Base-by-base conservation (phyloP, 2,888 invertebrate species). In the Atethmia centrago region DNA sequence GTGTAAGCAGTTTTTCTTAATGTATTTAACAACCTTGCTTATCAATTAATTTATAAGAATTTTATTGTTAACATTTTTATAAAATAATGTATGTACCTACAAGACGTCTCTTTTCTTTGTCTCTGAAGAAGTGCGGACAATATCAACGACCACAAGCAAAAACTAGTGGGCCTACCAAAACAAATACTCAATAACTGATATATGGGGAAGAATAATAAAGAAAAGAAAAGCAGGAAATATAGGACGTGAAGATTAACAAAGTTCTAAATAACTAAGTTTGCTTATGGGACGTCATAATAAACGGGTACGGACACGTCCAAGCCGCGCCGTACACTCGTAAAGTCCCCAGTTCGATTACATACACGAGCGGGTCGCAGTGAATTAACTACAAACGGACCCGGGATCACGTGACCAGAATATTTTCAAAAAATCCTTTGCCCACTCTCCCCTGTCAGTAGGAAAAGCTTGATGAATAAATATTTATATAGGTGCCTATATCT, bases 281-380 rank as follows among this genome's bases (percentile, higher is more conserved):
- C 80, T 87, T 86, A 87, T 84, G 79, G 79, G 85, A 85, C 82
- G 87, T 91, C 89, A 91, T 90, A 90, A 89, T 89, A 91, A 90
- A 89, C 86, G 88, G 85, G 85, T 79, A 86, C 83, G 86, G 89
- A 90, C 91, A 90, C 88, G 89, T 89, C 85, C 88, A 86, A 88
- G 88, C 87, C 82, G 85, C 88, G 87, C 89, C 87, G 88, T 88
- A 88, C 87, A 89, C 91, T 93, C 92, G 90, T 92, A 91, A 92
- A 92, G 91, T 90, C 90, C 88, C 87, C 88, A 88, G 92, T 92
- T 93, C 93, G 92, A 93, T 93, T 92, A 92, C 92, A 89, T 87
- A 91, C 90, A 91, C 91, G 90, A 90, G 87, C 90, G 90, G 90
- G 88, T 89, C 89, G 88, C 88, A 89, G 88, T 90, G 92, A 92